Evolutionary conservation across 2,113 vertebrate species (phyloP), one percentile per base, ranked within the genome.

Genomic region (Nettapus auritus): DNA sequence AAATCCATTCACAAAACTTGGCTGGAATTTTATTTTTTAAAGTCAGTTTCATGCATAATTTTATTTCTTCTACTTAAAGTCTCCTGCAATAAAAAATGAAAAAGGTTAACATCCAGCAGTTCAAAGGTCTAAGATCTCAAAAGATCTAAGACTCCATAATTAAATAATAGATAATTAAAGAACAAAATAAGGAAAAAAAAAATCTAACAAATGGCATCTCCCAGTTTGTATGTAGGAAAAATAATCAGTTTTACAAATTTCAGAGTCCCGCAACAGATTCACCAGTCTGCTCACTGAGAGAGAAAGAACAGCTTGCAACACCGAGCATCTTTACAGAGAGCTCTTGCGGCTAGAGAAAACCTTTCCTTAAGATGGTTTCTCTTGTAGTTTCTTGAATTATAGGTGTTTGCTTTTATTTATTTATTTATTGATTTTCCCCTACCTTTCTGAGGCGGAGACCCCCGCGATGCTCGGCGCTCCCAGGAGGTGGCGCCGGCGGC

Each of bases 401-500:
- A 76, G 14, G 10, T 10, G 16, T 19, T 42, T 14, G 9, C 3
- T 48, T 21, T 44, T 19, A 8, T 46, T 46, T 46, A 4, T 46
- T 46, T 46, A 19, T 19, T 46, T 46, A 19, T 46, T 21, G 21
- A 21, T 48, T 48, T 48, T 3, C 9, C 5, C 26, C 22, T 14
- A 0, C 42, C 59, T 34, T 36, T 44, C 12, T 3, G 36, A 23
- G 40, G 16, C 48, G 14, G 33, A 59, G 10, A 11, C 21, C 18
- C 56, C 44, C 4, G 18, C 0, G 17, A 26, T 3, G 21, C 44
- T 18, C 2, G 12, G 17, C 36, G 17, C 33, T 33, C 42, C 68
- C 95, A 91, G 90, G 13, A 94, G 96, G 44, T 92, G 95, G 93
- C 95, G 93, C 86, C 75, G 31, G 53, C 40, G 56, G 53, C 33